Percentiles rank a stretch among this genome's conserved stretches.
Conservation (phyloP, 64 coral and sea anemone genomes). For the Dendronephthya gigantea region DNA sequence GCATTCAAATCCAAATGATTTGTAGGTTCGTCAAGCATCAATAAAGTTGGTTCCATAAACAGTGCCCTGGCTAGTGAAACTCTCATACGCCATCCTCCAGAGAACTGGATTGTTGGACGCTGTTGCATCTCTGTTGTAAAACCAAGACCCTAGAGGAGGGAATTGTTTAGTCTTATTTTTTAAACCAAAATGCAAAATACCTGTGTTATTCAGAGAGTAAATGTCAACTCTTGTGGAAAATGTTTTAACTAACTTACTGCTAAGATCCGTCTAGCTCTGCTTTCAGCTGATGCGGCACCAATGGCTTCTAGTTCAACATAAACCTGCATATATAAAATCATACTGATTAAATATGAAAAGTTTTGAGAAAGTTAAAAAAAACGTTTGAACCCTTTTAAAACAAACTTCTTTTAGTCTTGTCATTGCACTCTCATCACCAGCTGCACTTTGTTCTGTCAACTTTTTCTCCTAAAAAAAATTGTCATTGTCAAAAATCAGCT, state of each 20-base stretch:
- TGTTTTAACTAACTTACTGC: too few relatives aligned
- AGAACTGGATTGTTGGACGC: constrained; percentile 89
- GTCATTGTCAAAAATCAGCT: too few relatives aligned
- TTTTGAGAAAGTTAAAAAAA: too few relatives aligned
- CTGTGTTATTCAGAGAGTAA: too few relatives aligned
- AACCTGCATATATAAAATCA: constrained; percentile 45
- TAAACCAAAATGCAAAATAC: neutral
- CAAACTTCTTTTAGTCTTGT: constrained; percentile 79
- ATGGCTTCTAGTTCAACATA: constrained; percentile 91
- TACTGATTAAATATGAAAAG: too few relatives aligned
- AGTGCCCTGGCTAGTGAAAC: constrained; percentile 41
- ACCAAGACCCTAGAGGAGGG: constrained; percentile 67
- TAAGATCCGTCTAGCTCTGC: constrained; percentile 79
- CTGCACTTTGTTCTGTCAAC: constrained; percentile 56
- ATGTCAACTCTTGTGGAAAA: too few relatives aligned
- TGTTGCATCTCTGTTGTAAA: constrained; percentile 96
- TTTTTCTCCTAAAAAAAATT: constrained; percentile 55
- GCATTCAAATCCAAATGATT: constrained; percentile 97
- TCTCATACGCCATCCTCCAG: constrained; percentile 66
- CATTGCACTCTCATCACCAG: constrained; percentile 71
- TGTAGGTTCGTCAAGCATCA: constrained; percentile 98
- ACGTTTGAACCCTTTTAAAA: too few relatives aligned
- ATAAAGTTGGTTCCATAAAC: constrained; percentile 89
- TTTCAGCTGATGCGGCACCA: constrained; percentile 90
- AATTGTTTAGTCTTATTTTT: neutral